Conservation (phyloP, 2,888 invertebrate genomes). For the Athalia rosae region DNA sequence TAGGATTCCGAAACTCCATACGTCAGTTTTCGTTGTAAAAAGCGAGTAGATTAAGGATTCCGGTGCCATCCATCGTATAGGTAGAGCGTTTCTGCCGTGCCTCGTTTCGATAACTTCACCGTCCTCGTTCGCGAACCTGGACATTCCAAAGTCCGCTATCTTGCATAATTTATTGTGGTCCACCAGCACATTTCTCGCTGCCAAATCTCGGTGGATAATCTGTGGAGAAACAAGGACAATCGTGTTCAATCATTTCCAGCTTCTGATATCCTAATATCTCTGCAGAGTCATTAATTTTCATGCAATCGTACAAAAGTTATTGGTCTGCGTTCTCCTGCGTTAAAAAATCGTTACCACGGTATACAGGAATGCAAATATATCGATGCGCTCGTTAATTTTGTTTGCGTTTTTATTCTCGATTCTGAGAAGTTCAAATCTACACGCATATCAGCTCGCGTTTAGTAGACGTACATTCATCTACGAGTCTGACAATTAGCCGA, state of each 20-base stretch:
- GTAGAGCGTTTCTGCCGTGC: slow-evolving; percentile 78
- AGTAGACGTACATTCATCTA: slow-evolving; percentile 3
- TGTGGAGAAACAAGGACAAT: slow-evolving; percentile 69
- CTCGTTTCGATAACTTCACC: slow-evolving; percentile 75
- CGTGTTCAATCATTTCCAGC: background rate
- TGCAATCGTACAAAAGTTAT: too few species aligned
- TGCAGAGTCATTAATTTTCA: too few species aligned
- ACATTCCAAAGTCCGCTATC: slow-evolving; percentile 93
- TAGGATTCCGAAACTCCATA: slow-evolving; percentile 91
- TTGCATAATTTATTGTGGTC: slow-evolving; percentile 91
- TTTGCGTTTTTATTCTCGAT: background rate
- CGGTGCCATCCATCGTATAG: slow-evolving; percentile 91
- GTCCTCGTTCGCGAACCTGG: slow-evolving; percentile 78
- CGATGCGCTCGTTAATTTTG: background rate
- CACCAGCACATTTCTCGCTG: slow-evolving; percentile 87
- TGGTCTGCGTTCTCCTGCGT: background rate
- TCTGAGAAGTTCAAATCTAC: background rate
- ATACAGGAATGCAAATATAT: background rate
- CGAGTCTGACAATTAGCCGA: background rate
- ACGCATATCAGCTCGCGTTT: slow-evolving; percentile 18
- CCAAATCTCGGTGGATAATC: slow-evolving; percentile 91
- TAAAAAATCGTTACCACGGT: background rate
- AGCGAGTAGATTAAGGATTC: slow-evolving; percentile 86
- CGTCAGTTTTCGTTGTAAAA: slow-evolving; percentile 88
- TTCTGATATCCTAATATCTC: background rate